A percentile compares a stretch with the other conserved stretches of the same genome.
These are phyloP conservation scores for Picus viridis DNA, from an alignment of 2,797 vertebrate genomes.

Conservation along the genomic window DNA sequence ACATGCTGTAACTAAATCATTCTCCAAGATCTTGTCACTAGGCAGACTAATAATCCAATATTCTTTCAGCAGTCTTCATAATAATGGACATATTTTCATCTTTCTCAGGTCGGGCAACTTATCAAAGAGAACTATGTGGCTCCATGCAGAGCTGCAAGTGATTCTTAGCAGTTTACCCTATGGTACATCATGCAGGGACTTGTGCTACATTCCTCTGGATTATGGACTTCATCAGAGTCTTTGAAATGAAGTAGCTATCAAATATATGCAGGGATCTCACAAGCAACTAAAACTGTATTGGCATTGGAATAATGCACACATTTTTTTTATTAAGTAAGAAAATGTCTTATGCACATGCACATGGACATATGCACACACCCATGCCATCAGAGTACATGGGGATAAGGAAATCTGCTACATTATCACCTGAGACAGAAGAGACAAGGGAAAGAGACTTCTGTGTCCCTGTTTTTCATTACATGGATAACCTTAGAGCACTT, in stretches of 20 bases:
- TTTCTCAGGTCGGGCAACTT: slow-evolving; percentile 62
- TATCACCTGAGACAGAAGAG: slow-evolving; percentile 46
- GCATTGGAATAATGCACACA: slow-evolving; percentile 25
- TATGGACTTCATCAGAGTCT: slow-evolving; percentile 60
- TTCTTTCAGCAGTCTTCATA: slow-evolving; percentile 41
- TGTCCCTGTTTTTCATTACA: slow-evolving; percentile 52
- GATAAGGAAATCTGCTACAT: slow-evolving; percentile 40
- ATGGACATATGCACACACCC: not conserved
- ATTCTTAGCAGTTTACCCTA: slow-evolving; percentile 64
- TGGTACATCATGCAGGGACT: slow-evolving; percentile 53
- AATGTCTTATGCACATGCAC: not conserved
- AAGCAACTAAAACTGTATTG: slow-evolving; percentile 51
- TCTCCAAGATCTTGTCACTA: not conserved
- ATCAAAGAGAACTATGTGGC: slow-evolving; percentile 65
- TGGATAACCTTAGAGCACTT: slow-evolving; percentile 70
- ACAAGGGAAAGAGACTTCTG: slow-evolving; percentile 4
- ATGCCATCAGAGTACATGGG: not conserved
- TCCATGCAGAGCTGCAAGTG: slow-evolving; percentile 70
- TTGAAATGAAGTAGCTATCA: slow-evolving; percentile 67
- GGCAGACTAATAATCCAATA: slow-evolving; percentile 7
- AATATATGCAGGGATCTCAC: slow-evolving; percentile 9
- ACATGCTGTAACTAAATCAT: not conserved
- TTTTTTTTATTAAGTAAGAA: slow-evolving; percentile 56
- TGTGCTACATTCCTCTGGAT: slow-evolving; percentile 61
- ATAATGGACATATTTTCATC: slow-evolving; percentile 71